phyloP scores from a whole-genome alignment of 2,797 vertebrate species.

The Oceanodroma leucorhoa region DNA sequence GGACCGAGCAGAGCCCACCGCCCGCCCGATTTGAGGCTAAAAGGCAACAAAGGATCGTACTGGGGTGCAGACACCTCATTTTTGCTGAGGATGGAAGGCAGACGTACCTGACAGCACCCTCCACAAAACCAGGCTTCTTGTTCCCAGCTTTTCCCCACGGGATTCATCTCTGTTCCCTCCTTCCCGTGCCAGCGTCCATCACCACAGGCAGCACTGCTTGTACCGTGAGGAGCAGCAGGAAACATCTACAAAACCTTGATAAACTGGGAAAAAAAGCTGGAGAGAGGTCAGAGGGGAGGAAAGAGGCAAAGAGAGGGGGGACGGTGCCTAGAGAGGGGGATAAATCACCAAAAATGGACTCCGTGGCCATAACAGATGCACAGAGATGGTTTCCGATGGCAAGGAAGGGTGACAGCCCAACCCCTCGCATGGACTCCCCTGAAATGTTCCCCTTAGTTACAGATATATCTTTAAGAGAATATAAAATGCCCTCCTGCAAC shows the following conservation, averaged over 20 bases:
- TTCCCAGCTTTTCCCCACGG: not conserved
- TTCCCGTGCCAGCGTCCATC: fast-evolving
- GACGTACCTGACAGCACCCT: not conserved
- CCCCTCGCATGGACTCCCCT: fast-evolving
- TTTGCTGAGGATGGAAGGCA: not conserved
- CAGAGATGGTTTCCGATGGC: fast-evolving
- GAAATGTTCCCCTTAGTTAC: not conserved
- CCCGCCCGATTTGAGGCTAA: not conserved
- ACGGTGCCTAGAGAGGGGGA: not conserved
- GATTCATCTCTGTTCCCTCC: not conserved
- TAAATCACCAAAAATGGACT: not conserved
- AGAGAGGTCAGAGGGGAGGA: not conserved
- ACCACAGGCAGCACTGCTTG: fast-evolving
- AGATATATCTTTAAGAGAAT: not conserved
- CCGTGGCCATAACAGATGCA: fast-evolving
- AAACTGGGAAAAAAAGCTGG: not conserved
- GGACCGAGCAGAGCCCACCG: not conserved
- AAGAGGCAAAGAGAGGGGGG: not conserved
- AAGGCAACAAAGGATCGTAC: not conserved
- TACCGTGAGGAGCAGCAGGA: not conserved
- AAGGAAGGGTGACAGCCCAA: not conserved
- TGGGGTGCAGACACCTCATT: not conserved
- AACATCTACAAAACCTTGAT: not conserved
- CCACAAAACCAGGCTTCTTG: not conserved
- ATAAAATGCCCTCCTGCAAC: not conserved